A percentile compares a stretch with the other conserved stretches of the same genome.
Evolutionary conservation across 1,140 invertebrate genomes (phyloP).

Genomic region (Cydia amplana): DNA sequence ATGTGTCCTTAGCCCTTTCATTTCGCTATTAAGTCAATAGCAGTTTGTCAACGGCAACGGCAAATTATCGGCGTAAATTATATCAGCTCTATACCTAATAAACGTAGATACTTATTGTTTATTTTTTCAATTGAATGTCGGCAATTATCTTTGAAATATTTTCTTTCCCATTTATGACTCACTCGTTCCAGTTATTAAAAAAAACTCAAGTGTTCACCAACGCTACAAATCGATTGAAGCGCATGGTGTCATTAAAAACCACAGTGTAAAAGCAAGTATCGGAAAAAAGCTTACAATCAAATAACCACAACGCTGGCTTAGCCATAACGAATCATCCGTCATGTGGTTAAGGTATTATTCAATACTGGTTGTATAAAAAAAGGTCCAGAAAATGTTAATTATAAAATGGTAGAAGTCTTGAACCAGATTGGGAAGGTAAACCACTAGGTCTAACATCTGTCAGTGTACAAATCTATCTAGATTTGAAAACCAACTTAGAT

Average conservation of each 20-base stretch:
- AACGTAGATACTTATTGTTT: too few species aligned
- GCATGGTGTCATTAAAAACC: slow-evolving; percentile 31
- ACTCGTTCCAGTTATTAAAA: slow-evolving; percentile 20
- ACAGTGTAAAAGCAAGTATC: slow-evolving; percentile 30
- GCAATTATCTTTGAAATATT: background rate
- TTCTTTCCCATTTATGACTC: background rate
- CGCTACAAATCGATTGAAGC: slow-evolving; percentile 24
- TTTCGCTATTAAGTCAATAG: background rate
- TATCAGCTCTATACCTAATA: background rate
- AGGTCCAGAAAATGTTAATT: background rate
- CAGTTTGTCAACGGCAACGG: background rate
- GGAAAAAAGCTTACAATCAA: slow-evolving; percentile 38
- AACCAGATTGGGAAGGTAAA: background rate
- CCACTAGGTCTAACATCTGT: background rate
- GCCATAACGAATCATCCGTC: slow-evolving; percentile 57
- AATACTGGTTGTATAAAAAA: slow-evolving; percentile 27
- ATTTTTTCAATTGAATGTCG: background rate
- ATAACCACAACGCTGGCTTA: slow-evolving; percentile 52
- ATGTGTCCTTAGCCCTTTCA: background rate
- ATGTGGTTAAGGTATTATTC: slow-evolving; percentile 32
- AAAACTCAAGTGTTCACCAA: background rate
- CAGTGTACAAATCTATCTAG: too few species aligned
- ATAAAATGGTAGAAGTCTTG: background rate
- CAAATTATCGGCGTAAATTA: background rate
- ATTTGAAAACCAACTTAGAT: too few species aligned